Evolutionary conservation across 2,888 invertebrate species (phyloP).

Genomic region (Drosophila rubida): DNA sequence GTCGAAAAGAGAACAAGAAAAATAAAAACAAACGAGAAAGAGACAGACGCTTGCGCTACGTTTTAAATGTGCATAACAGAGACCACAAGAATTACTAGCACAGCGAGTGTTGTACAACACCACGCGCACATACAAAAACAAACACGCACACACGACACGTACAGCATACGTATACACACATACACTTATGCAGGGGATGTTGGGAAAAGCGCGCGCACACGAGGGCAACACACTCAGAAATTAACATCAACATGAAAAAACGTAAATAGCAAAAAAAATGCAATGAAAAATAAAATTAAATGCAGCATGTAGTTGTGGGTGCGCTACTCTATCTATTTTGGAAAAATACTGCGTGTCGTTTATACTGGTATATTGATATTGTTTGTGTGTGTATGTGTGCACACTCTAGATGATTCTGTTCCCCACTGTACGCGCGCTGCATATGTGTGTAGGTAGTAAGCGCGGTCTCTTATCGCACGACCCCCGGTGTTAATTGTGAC

Average conservation of each 20-base stretch:
- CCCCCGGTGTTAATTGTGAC: constrained; percentile 76
- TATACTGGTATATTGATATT: constrained; percentile 8
- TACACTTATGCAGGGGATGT: constrained; percentile 43
- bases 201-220: constrained; percentile 78
- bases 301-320: constrained; percentile 24
- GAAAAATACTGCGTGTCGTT: constrained; percentile 57
- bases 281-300: constrained; percentile 20
- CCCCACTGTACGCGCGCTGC: constrained; percentile 5
- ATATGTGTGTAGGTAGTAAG: constrained; percentile 15
- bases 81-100: constrained; percentile 56
- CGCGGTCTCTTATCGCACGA: constrained; percentile 74
- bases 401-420: constrained; percentile 50
- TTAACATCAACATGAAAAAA: constrained; percentile 49
- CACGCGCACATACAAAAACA: constrained; percentile 44
- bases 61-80: constrained; percentile 67
- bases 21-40: constrained; percentile 77
- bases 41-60: constrained; percentile 67
- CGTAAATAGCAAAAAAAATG: constrained; percentile 43
- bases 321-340: constrained; percentile 48
- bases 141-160: constrained; percentile 35
- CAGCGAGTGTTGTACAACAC: constrained; percentile 50
- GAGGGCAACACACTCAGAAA: constrained; percentile 55
- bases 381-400: constrained; percentile 10
- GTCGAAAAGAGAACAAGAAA: constrained; percentile 76
- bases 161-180: constrained; percentile 21